Evolutionary conservation across 2,797 vertebrate genomes (phyloP), one percentile per base, ranked within the genome.

Genomic region (Urosaurus nigricauda): DNA sequence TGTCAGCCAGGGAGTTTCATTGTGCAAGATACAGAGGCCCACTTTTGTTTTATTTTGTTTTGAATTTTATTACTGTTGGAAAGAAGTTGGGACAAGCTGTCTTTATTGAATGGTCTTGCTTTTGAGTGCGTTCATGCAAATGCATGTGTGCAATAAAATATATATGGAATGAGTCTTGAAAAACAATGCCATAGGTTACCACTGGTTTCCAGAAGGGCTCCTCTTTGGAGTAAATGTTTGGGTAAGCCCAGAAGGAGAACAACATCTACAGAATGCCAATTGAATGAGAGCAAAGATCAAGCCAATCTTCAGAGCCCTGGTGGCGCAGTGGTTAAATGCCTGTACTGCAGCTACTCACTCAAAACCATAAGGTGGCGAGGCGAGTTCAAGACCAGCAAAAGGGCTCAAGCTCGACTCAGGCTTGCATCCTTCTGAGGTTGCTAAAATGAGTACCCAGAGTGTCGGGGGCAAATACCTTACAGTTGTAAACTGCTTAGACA

Each of bases 41-140:
- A 9, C 40, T 53, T 79, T 86, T 51, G 63, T 68, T 68, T 68
- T 86, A 32, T 53, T 79, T 86, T 51, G 63, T 68, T 68, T 68
- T 86, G 43, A 47, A 47, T 65, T 86, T 79, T 86, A 79, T 79
- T 79, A 37, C 63, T 79, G 60, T 26, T 86, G 85, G 85, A 53
- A 79, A 70, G 7, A 70, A 79, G 40, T 51, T 77, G 29, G 85
- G 79, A 79, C 58, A 79, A 86, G 51, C 13, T 86, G 13, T 70
- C 63, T 53, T 43, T 68, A 47, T 43, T 53, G 84, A 77, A 85
- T 43, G 73, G 37, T 32, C 37, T 78, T 78, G 43, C 43, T 60
- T 79, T 60, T 35, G 43, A 70, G 75, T 79, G 60, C 21, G 53
- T n/a, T 79, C 53, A 68, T 56, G 40, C 19, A 79, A 26, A 21